Conservation (phyloP, 2,888 invertebrate genomes). For the Andricus curvator region DNA sequence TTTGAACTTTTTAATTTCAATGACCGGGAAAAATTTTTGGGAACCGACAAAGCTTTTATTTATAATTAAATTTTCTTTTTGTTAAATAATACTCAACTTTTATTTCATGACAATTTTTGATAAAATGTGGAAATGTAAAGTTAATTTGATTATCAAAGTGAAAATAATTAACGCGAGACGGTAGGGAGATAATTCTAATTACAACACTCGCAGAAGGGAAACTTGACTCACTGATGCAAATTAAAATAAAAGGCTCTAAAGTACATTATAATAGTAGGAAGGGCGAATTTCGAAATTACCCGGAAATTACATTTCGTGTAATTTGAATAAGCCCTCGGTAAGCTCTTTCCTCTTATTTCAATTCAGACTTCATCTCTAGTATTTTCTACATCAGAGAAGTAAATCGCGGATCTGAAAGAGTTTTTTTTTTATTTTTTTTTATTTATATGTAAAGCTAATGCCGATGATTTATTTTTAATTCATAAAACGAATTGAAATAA, state of each 20-base stretch:
- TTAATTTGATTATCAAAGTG: not conserved
- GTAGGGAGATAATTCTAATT: constrained; percentile 3
- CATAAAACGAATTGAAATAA: too few relatives aligned
- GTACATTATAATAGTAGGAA: constrained; percentile 23
- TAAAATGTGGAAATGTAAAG: not conserved
- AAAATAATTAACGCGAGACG: not conserved
- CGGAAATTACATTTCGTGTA: constrained; percentile 11
- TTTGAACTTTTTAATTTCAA: too few relatives aligned
- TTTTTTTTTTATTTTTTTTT: too few relatives aligned
- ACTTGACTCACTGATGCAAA: constrained; percentile 13
- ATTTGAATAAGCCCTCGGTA: constrained; percentile 15
- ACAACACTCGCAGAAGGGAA: constrained; percentile 1
- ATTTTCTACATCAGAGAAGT: not conserved
- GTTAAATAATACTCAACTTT: not conserved
- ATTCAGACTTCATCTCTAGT: not conserved
- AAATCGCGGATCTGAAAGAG: not conserved
- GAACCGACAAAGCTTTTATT: not conserved
- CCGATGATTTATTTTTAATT: too few relatives aligned
- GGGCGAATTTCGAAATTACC: constrained; percentile 21
- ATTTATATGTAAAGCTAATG: too few relatives aligned
- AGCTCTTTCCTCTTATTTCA: constrained; percentile 15
- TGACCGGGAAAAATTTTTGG: too few relatives aligned
- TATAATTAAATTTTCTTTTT: not conserved
- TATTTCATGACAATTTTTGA: not conserved
- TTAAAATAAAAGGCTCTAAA: not conserved